These are phyloP conservation scores for Laothoe populi DNA, from an alignment of 2,888 invertebrate species.

Conservation along the genomic window DNA sequence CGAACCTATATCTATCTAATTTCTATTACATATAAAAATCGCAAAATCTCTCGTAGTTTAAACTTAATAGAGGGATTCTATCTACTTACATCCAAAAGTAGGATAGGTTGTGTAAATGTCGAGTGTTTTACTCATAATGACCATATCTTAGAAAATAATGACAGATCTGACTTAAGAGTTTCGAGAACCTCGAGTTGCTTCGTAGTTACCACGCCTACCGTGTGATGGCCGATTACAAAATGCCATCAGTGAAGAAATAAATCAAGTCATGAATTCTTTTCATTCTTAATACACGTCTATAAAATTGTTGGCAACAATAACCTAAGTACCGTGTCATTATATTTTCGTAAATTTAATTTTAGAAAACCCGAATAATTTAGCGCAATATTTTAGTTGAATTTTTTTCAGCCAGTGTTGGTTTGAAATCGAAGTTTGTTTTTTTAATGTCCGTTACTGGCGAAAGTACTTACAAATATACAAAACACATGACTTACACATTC, in stretches of 20 bases:
- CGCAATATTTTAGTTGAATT: not conserved
- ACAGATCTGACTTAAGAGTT: too few relatives aligned
- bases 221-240: not conserved
- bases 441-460: not conserved
- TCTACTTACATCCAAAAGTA: too few relatives aligned
- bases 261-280: constrained; percentile 4
- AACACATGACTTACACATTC: too few relatives aligned
- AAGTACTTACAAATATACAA: not conserved
- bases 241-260: not conserved
- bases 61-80: too few relatives aligned
- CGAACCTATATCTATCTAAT: too few relatives aligned
- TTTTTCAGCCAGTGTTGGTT: not conserved
- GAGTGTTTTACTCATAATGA: not conserved
- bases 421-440: not conserved
- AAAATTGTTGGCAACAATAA: constrained; percentile 7
- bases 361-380: not conserved
- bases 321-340: not conserved
- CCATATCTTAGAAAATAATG: too few relatives aligned
- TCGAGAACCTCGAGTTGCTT: too few relatives aligned
- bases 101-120: too few relatives aligned
- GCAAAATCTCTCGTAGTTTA: too few relatives aligned
- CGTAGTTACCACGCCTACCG: not conserved
- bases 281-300: not conserved
- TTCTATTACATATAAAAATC: too few relatives aligned
- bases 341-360: not conserved